Base-by-base conservation (phyloP, 2,113 vertebrate species). In the Uria lomvia region DNA sequence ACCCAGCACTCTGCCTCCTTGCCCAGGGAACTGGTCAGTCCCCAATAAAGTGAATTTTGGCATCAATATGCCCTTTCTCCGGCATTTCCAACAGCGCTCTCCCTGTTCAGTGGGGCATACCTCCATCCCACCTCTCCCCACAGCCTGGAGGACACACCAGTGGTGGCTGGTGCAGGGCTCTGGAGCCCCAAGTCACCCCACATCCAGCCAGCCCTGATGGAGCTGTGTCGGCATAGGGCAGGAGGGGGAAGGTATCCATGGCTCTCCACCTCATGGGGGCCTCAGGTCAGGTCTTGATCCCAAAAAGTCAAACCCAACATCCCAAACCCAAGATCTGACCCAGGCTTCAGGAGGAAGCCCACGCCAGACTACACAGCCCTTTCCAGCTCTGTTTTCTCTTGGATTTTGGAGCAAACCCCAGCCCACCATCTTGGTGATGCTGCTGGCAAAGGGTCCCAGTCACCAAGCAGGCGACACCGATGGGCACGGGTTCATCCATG, bases 231-330 rank as follows among this genome's bases (percentile, higher is more conserved):
- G 53, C 1, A 2, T 26, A 58, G 21, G 30, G 22, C 52, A 76
- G 43, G 15, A 76, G 52, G 12, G 76, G 55, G 34, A 89, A 67
- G 27, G 8, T 23, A 18, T 24, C 36, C 52, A 32, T 3, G 4
- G 7, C 21, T 91, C 13, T 71, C 24, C 42, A 43, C n/a, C 23
- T 71, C 6, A 24, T 11, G 21, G 21, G 24, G 17, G 4, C 58
- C 59, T 80, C 47, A 59, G 24, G 55, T 73, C 68, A 78, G 34
- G 19, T 47, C 26, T 84, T 47, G 49, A 68, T 21, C 62, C 73
- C 47, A 40, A 71, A 84, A 91, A 22, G 22, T 89, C 75, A 86
- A 90, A 90, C 19, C 36, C 60, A 52, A 65, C 84, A 89, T 29
- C 70, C 76, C 79, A 83, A 84, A 86, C 11, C n/a, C 43, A 66